Percentiles rank a stretch among this genome's conserved stretches.
phyloP scores from a whole-genome alignment of 2,888 invertebrate species.

The Embidobia sp. region DNA sequence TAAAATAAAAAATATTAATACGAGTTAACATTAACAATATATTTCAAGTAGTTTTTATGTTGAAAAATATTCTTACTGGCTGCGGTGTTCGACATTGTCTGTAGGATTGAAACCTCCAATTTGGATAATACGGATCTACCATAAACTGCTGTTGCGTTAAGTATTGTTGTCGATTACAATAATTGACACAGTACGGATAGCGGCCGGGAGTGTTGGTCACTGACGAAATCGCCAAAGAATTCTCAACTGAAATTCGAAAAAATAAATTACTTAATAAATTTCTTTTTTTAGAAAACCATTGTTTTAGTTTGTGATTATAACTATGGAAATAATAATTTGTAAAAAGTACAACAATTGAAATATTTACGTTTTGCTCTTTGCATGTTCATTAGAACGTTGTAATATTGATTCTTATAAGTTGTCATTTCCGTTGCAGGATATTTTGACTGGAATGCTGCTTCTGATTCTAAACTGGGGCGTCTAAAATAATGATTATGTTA shows the following conservation, averaged over 20 bases:
- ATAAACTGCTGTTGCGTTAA: constrained; percentile 55
- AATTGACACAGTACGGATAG: constrained; percentile 70
- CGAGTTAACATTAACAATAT: no score
- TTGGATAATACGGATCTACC: constrained; percentile 62
- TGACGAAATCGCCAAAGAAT: constrained; percentile 71
- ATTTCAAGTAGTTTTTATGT: no score
- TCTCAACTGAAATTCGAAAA: constrained; percentile 71
- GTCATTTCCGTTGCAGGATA: constrained; percentile 68
- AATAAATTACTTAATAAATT: no score
- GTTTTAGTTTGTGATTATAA: no score
- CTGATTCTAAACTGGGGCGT: neutral
- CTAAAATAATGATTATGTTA: no score
- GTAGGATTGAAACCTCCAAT: constrained; percentile 69
- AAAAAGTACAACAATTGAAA: constrained; percentile 19
- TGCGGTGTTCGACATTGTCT: constrained; percentile 67
- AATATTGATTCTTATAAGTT: constrained; percentile 73
- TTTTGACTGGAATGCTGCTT: constrained; percentile 32
- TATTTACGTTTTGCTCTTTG: constrained; percentile 73
- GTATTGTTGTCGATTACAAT: constrained; percentile 69
- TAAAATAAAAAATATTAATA: no score
- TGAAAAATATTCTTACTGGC: constrained; percentile 64
- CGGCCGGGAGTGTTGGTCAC: constrained; percentile 55
- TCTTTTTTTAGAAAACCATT: no score
- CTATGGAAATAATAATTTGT: constrained; percentile 22
- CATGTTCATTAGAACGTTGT: constrained; percentile 71